phyloP scores from a whole-genome alignment of 2,888 invertebrate species.

The Dyspetes luteomarginatus region DNA sequence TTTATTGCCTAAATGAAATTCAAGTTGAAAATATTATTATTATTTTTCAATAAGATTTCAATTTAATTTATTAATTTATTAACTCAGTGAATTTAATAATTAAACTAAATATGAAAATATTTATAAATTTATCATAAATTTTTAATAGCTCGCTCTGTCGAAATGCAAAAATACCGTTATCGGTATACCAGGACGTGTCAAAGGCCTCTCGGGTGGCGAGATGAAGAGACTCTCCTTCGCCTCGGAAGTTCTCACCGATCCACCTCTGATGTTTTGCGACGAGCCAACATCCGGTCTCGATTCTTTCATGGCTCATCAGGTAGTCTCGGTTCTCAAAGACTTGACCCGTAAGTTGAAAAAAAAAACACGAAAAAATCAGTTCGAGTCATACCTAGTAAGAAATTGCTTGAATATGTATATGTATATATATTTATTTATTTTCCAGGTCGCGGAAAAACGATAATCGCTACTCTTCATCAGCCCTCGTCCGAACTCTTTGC shows the following conservation, averaged over 20 bases:
- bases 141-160: slow-evolving; percentile 89
- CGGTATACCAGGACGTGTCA: slow-evolving; percentile 93
- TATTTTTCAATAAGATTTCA: not conserved
- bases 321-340: slow-evolving; percentile 88
- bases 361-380: not conserved
- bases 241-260: slow-evolving; percentile 98
- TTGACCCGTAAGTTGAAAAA: slow-evolving; percentile 84
- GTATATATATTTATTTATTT: slow-evolving; percentile 33
- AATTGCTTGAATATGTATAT: not conserved
- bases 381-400: not conserved
- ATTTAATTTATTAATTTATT: not conserved
- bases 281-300: slow-evolving; percentile 99
- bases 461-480: slow-evolving; percentile 97
- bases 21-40: not conserved
- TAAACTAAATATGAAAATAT: slow-evolving; percentile 7
- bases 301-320: slow-evolving; percentile 98
- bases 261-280: slow-evolving; percentile 97
- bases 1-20: too few relatives aligned
- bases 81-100: not conserved
- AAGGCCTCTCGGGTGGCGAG: slow-evolving; percentile 98
- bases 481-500: slow-evolving; percentile 96
- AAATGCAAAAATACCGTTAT: slow-evolving; percentile 97
- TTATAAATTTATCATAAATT: not conserved
- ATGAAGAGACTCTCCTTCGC: slow-evolving; percentile 97
- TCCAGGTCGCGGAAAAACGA: slow-evolving; percentile 91